phyloP scores from a whole-genome alignment of 2,888 invertebrate genomes.

The Dicroscelio sp. region DNA sequence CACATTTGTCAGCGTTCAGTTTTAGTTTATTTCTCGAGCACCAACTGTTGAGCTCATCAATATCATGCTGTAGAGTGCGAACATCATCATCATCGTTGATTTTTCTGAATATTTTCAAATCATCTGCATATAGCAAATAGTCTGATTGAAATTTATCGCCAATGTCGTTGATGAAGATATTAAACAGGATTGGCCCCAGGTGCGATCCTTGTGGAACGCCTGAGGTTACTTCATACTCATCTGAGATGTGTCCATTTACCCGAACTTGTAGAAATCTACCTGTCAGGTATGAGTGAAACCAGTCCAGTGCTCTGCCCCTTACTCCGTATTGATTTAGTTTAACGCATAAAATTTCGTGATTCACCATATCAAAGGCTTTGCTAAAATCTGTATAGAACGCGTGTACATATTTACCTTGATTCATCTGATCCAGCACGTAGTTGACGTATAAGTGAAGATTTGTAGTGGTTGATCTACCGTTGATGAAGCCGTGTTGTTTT shows the following conservation, averaged over 20 bases:
- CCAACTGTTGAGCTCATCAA: too few relatives aligned
- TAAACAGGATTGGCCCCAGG: constrained; percentile 2
- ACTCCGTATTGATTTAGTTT: neutral
- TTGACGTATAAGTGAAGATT: neutral
- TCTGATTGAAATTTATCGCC: constrained; percentile 13
- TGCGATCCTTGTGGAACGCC: constrained; percentile 27
- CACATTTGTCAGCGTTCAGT: too few relatives aligned
- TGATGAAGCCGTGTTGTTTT: too few relatives aligned
- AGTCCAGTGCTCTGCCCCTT: neutral
- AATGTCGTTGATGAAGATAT: constrained; percentile 18
- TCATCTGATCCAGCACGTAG: neutral
- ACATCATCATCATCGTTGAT: neutral
- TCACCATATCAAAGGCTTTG: constrained; percentile 6
- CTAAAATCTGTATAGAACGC: constrained; percentile 18
- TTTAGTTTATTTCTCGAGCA: too few relatives aligned
- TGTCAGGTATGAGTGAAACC: constrained; percentile 22
- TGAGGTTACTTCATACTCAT: neutral
- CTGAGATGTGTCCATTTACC: neutral
- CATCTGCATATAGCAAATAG: constrained; percentile 4
- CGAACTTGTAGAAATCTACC: neutral
- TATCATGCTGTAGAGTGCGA: too few relatives aligned
- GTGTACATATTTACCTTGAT: constrained; percentile 4
- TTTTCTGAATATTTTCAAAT: constrained; percentile 17
- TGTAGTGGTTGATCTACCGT: too few relatives aligned
- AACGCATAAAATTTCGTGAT: constrained; percentile 1